These are phyloP conservation scores for Ormyrus nitidulus DNA, from an alignment of 2,888 invertebrate genomes.

Conservation along the genomic window DNA sequence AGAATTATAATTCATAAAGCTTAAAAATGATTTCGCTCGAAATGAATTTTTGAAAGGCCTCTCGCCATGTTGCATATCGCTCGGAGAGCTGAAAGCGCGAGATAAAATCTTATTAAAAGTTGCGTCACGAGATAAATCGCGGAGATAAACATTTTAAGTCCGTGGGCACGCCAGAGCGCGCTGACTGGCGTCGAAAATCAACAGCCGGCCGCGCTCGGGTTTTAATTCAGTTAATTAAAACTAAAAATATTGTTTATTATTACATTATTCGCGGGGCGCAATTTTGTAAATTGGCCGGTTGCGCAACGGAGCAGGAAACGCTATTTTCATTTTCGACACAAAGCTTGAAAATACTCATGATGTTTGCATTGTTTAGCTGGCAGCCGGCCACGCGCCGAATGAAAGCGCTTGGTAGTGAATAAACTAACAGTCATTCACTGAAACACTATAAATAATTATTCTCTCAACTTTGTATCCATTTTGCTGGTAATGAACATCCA, in stretches of 20 bases:
- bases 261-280: too few relatives aligned
- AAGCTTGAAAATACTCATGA: constrained; percentile 8
- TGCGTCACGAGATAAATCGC: too few relatives aligned
- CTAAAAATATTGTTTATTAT: too few relatives aligned
- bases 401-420: neutral
- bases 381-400: neutral
- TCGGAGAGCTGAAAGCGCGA: too few relatives aligned
- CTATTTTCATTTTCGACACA: constrained; percentile 1
- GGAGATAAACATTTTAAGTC: neutral
- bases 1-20: too few relatives aligned
- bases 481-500: neutral
- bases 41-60: too few relatives aligned
- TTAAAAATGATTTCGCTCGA: too few relatives aligned
- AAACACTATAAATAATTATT: constrained; percentile 12
- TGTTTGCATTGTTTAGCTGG: constrained; percentile 20
- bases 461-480: constrained; percentile 17
- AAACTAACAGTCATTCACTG: neutral
- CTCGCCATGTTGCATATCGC: neutral
- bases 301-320: neutral
- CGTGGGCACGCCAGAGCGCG: neutral
- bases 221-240: too few relatives aligned
- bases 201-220: too few relatives aligned
- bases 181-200: too few relatives aligned
- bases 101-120: too few relatives aligned
- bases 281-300: too few relatives aligned